Evolutionary conservation across 2,797 vertebrate species (phyloP), one percentile per base, ranked within the genome.

Genomic region (Coilia nasus): DNA sequence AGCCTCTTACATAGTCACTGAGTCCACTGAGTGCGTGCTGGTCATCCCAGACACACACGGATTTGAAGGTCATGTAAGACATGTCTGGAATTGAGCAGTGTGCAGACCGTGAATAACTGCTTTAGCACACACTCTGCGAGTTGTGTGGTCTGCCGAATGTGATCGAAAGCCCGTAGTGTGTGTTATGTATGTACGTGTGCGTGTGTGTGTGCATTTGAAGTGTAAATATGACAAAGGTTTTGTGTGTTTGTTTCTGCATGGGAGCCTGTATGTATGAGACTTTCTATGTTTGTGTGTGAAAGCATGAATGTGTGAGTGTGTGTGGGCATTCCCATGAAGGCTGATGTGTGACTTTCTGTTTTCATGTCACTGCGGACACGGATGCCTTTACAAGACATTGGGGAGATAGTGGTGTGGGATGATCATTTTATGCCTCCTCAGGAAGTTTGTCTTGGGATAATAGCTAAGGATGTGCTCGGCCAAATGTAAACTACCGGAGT

Each of bases 101-200:
- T 89, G 92, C 86, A 91, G 91, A 95, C 89, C 91, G 88, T 94
- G 94, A 93, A 95, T 92, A 94, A 94, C 92, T 91, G 91, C 91
- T 95, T 95, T 93, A 92, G 92, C 92, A 89, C 93, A 90, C 92
- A 90, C 91, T 85, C 88, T 62, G 89, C 93, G 47, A 92, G 88
- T 92, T 95, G 95, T 96, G 95, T 96, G 95, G 95, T 96, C 95
- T 83, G 81, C 86, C 91, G 91, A 92, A 91, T 92, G 90, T 90
- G 90, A 91, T 93, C 89, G 88, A 88, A 93, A 86, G 86, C 85
- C 86, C 89, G 82, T 86, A 81, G 44, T 81, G 19, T 85, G 41
- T 86, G 82, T 83, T 83, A 85, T 85, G 80, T 84, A 47, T 71
- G 64, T 82, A 82, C 83, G 46, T 23, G 75, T 75, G 88, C 57